These are phyloP conservation scores for Anagyrus pseudococci DNA, from an alignment of 2,888 invertebrate species.

Conservation along the genomic window DNA sequence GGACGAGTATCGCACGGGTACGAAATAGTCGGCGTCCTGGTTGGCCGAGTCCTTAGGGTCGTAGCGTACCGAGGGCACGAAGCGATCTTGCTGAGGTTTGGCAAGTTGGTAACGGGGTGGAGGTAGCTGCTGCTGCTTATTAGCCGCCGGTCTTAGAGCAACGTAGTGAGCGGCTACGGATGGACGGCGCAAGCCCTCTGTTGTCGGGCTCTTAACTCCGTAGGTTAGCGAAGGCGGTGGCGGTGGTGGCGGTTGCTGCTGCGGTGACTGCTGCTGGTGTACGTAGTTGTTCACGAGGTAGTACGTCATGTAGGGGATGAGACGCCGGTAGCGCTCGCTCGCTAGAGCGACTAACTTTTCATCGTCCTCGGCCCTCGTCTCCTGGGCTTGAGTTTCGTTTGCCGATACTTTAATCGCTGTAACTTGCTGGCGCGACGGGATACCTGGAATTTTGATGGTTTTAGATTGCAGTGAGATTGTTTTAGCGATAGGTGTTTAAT, in stretches of 20 bases:
- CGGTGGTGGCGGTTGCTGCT: background rate
- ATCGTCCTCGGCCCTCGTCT: slow-evolving; percentile 9
- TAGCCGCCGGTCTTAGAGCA: background rate
- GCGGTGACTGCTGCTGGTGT: slow-evolving; percentile 60
- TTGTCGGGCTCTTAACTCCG: background rate
- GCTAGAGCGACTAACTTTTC: slow-evolving; percentile 32
- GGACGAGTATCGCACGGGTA: slow-evolving; percentile 48
- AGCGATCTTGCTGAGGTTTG: slow-evolving; percentile 46
- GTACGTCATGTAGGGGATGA: slow-evolving; percentile 85
- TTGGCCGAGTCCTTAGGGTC: slow-evolving; percentile 52
- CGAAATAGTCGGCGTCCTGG: slow-evolving; percentile 51
- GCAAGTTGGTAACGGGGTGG: slow-evolving; percentile 2
- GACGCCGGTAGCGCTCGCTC: slow-evolving; percentile 75
- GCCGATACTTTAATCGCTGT: background rate
- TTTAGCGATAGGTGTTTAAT: too few relatives aligned
- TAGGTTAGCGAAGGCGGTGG: too few relatives aligned
- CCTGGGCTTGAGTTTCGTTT: background rate
- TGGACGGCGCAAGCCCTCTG: too few relatives aligned
- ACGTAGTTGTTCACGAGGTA: slow-evolving; percentile 73
- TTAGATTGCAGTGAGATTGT: too few relatives aligned
- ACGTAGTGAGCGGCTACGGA: background rate
- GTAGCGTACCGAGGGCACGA: slow-evolving; percentile 57
- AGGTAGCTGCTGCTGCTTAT: slow-evolving; percentile 5
- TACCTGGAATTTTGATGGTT: slow-evolving; percentile 19
- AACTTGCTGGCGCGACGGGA: background rate